phyloP scores from a whole-genome alignment of 2,888 invertebrate species.

The Tridacna crocea region DNA sequence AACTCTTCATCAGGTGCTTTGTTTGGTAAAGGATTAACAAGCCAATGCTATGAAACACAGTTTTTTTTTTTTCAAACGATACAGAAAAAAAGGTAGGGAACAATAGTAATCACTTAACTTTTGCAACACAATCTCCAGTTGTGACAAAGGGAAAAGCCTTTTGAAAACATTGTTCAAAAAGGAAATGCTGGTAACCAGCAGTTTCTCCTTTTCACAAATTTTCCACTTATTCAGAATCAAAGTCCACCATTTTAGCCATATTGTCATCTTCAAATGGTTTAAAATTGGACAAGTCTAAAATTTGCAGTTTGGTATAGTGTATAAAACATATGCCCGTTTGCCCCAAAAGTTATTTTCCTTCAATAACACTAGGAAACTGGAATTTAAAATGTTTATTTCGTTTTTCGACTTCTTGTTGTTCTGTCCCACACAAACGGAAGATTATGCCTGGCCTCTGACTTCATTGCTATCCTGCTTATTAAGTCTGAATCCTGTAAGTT shows the following conservation, averaged over 20 bases:
- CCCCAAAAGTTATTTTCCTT: not conserved
- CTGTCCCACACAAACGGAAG: slow-evolving; percentile 77
- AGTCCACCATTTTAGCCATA: not conserved
- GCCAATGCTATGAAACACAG: too few relatives aligned
- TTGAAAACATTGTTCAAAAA: not conserved
- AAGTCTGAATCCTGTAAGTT: not conserved
- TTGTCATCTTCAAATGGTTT: too few relatives aligned
- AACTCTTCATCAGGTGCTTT: too few relatives aligned
- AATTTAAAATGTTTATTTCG: slow-evolving; percentile 1
- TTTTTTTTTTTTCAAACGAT: too few relatives aligned
- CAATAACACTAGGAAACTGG: not conserved
- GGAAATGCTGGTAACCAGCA: not conserved
- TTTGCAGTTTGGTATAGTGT: too few relatives aligned
- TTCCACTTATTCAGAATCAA: not conserved
- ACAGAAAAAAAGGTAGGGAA: too few relatives aligned
- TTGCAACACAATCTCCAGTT: too few relatives aligned
- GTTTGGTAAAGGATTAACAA: too few relatives aligned
- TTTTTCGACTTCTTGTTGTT: slow-evolving; percentile 68
- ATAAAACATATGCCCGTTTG: too few relatives aligned
- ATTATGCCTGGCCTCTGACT: slow-evolving; percentile 66
- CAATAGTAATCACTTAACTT: too few relatives aligned
- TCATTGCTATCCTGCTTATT: slow-evolving; percentile 6
- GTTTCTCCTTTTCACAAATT: not conserved
- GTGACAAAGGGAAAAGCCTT: too few relatives aligned
- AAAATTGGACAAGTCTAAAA: too few relatives aligned